phyloP scores from a whole-genome alignment of 2,113 vertebrate genomes.

The Pseudopipra pipra region DNA sequence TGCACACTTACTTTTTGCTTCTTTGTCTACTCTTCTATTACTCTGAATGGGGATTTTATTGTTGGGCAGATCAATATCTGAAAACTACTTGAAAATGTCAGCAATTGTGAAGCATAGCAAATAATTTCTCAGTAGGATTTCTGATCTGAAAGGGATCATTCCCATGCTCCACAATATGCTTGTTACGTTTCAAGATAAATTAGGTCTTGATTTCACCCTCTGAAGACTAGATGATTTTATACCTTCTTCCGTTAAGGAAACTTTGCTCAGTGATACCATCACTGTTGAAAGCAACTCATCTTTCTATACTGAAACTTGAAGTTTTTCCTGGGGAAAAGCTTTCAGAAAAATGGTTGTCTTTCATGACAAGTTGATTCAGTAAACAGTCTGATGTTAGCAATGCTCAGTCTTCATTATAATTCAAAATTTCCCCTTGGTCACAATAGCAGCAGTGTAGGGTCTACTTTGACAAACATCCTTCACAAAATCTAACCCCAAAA shows the following conservation, averaged over 20 bases:
- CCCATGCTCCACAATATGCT: background rate
- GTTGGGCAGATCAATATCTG: background rate
- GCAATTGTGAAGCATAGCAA: background rate
- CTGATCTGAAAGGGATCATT: background rate
- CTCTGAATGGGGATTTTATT: background rate
- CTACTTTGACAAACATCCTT: background rate
- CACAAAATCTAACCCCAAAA: background rate
- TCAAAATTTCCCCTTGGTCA: background rate
- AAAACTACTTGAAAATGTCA: background rate
- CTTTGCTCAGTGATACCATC: background rate
- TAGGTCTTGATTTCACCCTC: background rate
- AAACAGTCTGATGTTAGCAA: background rate
- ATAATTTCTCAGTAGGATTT: background rate
- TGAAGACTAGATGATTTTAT: background rate
- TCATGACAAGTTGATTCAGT: background rate
- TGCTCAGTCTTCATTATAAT: background rate
- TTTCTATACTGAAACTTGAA: background rate
- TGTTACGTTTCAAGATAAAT: background rate
- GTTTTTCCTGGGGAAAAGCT: background rate
- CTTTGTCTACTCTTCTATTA: background rate
- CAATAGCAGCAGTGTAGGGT: background rate
- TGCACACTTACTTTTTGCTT: fast-evolving
- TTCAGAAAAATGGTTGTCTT: background rate
- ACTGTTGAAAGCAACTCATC: background rate
- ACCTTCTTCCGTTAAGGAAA: background rate